These are phyloP conservation scores for Mythimna pallens DNA, from an alignment of 2,888 invertebrate genomes.

Conservation along the genomic window DNA sequence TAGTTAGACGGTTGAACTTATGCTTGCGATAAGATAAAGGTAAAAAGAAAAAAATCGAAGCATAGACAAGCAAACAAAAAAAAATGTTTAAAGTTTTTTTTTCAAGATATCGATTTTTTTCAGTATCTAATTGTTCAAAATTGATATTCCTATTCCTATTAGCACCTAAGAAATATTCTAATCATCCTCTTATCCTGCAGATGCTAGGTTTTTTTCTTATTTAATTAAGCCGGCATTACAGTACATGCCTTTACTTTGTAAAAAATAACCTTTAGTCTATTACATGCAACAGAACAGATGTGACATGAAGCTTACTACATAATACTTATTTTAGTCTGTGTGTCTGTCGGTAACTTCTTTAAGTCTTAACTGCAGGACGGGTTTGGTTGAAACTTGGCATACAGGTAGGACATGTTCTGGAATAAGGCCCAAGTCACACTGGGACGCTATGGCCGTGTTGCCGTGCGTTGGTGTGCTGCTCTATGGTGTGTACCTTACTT, in stretches of 20 bases:
- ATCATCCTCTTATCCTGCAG: conserved; percentile 41
- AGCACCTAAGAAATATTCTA: conserved; percentile 50
- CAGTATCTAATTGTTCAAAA: conserved; percentile 13
- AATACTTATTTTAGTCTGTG: conserved; percentile 8
- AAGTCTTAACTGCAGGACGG: no score
- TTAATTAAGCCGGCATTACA: conserved; percentile 33
- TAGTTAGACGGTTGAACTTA: conserved; percentile 37
- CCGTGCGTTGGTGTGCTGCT: no score
- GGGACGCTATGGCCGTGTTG: no score
- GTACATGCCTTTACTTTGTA: conserved; percentile 50
- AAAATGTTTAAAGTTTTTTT: background rate
- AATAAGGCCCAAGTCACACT: no score
- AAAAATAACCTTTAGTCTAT: conserved; percentile 54
- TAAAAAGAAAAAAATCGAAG: background rate
- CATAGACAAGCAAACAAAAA: background rate
- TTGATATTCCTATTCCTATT: conserved; percentile 20
- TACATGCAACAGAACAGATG: conserved; percentile 52
- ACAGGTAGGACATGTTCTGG: no score
- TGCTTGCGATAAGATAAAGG: conserved; percentile 3
- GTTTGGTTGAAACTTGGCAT: no score
- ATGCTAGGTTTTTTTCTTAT: conserved; percentile 38
- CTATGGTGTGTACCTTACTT: no score
- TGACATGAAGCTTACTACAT: conserved; percentile 35
- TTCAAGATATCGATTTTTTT: conserved; percentile 1
- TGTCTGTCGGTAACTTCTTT: no score